Evolutionary conservation across 2,888 invertebrate genomes (phyloP).

Genomic region (Heliconius erato): DNA sequence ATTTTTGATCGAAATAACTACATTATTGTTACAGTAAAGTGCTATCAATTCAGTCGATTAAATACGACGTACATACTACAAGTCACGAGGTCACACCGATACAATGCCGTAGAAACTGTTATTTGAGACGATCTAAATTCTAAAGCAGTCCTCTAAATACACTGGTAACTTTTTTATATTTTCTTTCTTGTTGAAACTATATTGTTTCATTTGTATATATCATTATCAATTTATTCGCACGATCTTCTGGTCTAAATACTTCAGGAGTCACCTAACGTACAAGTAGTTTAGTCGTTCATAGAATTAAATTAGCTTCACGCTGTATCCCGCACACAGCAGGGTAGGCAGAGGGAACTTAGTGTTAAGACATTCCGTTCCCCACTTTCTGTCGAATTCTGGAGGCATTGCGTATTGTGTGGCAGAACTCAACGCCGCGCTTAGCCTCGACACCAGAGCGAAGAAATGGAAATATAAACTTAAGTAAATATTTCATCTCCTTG

Average conservation of each 20-base stretch:
- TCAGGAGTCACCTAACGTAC: conserved; percentile 62
- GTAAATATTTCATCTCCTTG: too few species aligned
- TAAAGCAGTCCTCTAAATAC: conserved; percentile 39
- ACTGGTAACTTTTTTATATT: conserved; percentile 38
- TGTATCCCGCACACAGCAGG: too few species aligned
- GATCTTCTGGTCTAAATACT: conserved; percentile 67
- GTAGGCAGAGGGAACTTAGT: too few species aligned
- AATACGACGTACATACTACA: conserved; percentile 17
- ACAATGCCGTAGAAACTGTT: conserved; percentile 32
- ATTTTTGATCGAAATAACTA: conserved; percentile 11
- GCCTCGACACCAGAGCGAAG: too few species aligned
- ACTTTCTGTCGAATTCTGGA: too few species aligned
- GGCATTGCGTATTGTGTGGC: too few species aligned
- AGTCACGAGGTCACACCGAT: conserved; percentile 25
- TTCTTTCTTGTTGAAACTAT: conserved; percentile 23
- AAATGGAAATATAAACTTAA: too few species aligned
- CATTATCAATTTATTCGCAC: conserved; percentile 63
- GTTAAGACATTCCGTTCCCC: too few species aligned
- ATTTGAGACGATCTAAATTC: conserved; percentile 30
- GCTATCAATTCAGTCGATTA: conserved; percentile 18
- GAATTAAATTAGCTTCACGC: too few species aligned
- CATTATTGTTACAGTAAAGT: neutral
- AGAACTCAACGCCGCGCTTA: too few species aligned
- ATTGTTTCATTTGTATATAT: conserved; percentile 46
- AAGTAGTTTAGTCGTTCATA: conserved; percentile 59